These are phyloP conservation scores for Venustaconcha ellipsiformis DNA, from an alignment of 1,140 invertebrate genomes.

Conservation along the genomic window DNA sequence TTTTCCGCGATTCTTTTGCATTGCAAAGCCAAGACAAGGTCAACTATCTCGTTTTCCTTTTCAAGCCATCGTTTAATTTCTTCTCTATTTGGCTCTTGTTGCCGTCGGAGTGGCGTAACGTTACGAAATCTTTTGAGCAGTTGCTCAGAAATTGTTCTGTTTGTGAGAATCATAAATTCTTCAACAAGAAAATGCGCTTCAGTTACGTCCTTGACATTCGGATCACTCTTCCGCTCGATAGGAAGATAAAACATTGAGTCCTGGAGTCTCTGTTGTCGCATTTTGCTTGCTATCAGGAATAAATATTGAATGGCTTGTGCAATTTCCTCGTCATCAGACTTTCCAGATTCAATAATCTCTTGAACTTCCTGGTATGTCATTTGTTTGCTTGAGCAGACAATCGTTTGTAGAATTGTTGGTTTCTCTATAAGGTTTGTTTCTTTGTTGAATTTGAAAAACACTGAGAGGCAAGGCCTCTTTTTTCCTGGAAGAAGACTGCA, in stretches of 20 bases:
- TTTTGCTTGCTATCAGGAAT: conserved; percentile 29
- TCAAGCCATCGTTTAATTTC: conserved; percentile 35
- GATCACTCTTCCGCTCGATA: conserved; percentile 19
- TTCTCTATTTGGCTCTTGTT: conserved; percentile 36
- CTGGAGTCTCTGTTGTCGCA: conserved; percentile 31
- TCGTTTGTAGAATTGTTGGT: conserved; percentile 20
- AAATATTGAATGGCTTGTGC: conserved; percentile 23
- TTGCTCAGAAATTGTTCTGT: conserved; percentile 34
- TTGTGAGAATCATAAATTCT: conserved; percentile 55
- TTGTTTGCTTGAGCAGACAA: conserved; percentile 26
- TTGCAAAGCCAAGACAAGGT: conserved; percentile 33
- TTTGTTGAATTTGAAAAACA: conserved; percentile 40
- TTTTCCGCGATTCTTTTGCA: conserved; percentile 18
- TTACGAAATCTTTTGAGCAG: conserved; percentile 30
- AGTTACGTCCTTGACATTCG: conserved; percentile 33
- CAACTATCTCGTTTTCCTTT: conserved; percentile 25
- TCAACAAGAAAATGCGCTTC: conserved; percentile 50
- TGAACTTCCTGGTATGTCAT: conserved; percentile 41
- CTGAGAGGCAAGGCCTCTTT: conserved; percentile 47
- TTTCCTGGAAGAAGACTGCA: conserved; percentile 63
- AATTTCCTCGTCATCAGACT: conserved; percentile 2
- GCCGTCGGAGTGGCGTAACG: conserved; percentile 39
- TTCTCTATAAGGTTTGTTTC: conserved; percentile 21
- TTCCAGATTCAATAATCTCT: conserved; percentile 23
- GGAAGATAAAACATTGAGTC: conserved; percentile 28